These are phyloP conservation scores for Tetragnatha versicolor DNA, from an alignment of 1,140 invertebrate species.

Conservation along the genomic window DNA sequence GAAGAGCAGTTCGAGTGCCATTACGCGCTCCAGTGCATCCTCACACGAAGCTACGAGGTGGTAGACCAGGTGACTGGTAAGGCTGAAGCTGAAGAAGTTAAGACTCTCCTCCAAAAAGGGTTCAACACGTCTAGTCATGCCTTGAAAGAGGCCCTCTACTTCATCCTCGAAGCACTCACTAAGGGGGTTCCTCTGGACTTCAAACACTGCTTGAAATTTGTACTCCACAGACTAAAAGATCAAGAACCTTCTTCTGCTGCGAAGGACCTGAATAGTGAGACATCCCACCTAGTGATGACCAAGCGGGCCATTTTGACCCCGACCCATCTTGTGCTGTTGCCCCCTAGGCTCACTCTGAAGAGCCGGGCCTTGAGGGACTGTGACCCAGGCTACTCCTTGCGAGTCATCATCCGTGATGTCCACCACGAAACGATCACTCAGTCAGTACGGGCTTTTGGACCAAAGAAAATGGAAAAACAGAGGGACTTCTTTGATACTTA, in stretches of 20 bases:
- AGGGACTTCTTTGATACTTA: conserved; percentile 26
- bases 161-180: not conserved
- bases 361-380: conserved; percentile 54
- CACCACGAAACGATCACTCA: conserved; percentile 41
- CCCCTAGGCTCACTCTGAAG: conserved; percentile 51
- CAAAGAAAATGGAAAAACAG: not conserved
- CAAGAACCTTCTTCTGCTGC: not conserved
- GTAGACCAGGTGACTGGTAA: conserved; percentile 5
- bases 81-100: not conserved
- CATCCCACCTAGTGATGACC: conserved; percentile 16
- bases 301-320: conserved; percentile 55
- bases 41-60: conserved; percentile 31
- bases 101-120: not conserved
- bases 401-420: conserved; percentile 55
- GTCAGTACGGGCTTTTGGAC: not conserved
- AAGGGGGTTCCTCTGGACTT: conserved; percentile 8
- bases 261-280: not conserved
- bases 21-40: conserved; percentile 42
- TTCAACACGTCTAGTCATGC: conserved; percentile 8
- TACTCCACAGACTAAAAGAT: not conserved
- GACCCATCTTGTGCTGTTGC: conserved; percentile 41
- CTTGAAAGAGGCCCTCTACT: not conserved
- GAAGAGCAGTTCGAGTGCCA: conserved; percentile 30
- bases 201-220: not conserved
- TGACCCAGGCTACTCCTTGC: conserved; percentile 54